Evolutionary conservation across 2,113 vertebrate species (phyloP).

Genomic region (Dicerorhinus sumatrensis): DNA sequence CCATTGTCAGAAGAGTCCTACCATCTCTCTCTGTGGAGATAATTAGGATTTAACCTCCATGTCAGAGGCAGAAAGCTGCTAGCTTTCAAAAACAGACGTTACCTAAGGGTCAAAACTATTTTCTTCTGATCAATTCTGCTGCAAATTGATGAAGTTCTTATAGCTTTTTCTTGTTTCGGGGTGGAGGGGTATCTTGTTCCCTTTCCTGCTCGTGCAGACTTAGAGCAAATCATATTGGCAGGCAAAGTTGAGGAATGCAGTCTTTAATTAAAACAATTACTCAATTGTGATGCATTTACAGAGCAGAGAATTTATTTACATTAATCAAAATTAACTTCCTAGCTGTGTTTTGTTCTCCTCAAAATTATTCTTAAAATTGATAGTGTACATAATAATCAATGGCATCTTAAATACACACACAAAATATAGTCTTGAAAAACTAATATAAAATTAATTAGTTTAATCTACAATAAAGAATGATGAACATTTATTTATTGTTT

Average conservation of each 20-base stretch:
- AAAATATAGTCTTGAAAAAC: neutral
- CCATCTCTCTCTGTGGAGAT: conserved; percentile 70
- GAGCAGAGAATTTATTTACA: neutral
- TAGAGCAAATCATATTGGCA: neutral
- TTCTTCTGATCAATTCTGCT: conserved; percentile 67
- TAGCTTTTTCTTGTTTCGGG: neutral
- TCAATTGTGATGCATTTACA: neutral
- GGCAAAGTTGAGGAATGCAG: neutral
- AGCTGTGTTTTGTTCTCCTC: neutral
- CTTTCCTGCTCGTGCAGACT: neutral
- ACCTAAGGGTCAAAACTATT: conserved; percentile 69
- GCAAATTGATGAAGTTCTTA: neutral
- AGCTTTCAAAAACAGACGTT: conserved; percentile 56
- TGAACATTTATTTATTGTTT: neutral
- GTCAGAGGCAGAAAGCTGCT: conserved; percentile 47
- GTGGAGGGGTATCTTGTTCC: neutral
- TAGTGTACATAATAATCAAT: neutral
- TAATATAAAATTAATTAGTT: neutral
- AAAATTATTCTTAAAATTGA: conserved; percentile 19
- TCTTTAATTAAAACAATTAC: conserved; percentile 7
- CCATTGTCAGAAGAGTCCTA: neutral
- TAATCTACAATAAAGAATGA: neutral
- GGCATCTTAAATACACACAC: neutral
- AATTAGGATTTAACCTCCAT: conserved; percentile 72
- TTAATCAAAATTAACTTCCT: conserved; percentile 9